phyloP scores from a whole-genome alignment of 1,140 invertebrate species.

The Temnothorax longispinosus region DNA sequence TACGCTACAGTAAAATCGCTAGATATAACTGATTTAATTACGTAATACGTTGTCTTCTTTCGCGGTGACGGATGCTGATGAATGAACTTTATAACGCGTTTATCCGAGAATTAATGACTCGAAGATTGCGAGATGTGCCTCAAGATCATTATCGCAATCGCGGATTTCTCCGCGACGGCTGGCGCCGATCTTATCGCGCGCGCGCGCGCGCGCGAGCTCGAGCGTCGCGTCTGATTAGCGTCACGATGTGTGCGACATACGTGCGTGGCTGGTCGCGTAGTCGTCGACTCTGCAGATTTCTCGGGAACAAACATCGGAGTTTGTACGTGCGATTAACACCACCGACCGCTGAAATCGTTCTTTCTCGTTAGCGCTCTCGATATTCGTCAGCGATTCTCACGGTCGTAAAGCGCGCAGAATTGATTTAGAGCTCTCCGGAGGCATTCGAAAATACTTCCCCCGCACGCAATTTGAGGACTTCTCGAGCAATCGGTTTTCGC shows the following conservation, averaged over 20 bases:
- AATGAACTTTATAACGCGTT: conserved; percentile 19
- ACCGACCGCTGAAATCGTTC: background rate
- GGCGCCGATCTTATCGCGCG: conserved; percentile 17
- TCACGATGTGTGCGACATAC: background rate
- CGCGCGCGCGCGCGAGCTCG: conserved; percentile 8
- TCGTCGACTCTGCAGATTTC: background rate
- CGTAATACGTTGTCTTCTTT: background rate
- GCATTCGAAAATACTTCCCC: background rate
- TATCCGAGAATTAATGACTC: background rate
- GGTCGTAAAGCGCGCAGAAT: background rate
- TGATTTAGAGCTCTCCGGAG: background rate
- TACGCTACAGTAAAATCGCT: background rate
- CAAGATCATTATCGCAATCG: conserved; percentile 28
- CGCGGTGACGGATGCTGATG: background rate
- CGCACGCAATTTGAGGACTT: background rate
- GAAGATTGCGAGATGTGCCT: background rate
- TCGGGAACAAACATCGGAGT: background rate
- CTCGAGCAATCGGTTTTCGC: background rate
- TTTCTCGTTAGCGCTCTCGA: background rate
- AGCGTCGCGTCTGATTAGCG: conserved; percentile 32
- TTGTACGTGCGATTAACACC: background rate
- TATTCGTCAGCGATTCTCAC: background rate
- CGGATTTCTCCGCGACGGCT: background rate
- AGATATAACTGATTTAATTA: background rate
- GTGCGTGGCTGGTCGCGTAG: background rate